A percentile compares a stretch with the other conserved stretches of the same genome.
phyloP scores from a whole-genome alignment of 1,140 invertebrate species.

The Wasmannia auropunctata region DNA sequence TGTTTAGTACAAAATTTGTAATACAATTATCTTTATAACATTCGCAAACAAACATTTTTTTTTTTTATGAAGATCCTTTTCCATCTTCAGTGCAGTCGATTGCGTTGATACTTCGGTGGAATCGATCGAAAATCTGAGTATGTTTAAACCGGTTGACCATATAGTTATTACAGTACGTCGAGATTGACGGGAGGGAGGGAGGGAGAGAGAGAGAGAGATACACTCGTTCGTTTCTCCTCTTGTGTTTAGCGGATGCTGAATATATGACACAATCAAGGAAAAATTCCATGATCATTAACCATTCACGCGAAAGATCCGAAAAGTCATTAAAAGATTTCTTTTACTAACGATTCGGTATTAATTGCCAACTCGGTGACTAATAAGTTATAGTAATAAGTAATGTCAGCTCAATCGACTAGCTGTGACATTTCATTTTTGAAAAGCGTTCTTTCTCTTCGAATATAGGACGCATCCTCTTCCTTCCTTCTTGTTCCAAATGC shows the following conservation, averaged over 20 bases:
- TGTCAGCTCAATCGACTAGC: not conserved
- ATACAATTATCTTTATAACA: not conserved
- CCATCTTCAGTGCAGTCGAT: not conserved
- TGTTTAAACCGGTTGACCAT: slow-evolving; percentile 63
- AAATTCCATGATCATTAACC: slow-evolving; percentile 58
- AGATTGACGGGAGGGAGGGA: not conserved
- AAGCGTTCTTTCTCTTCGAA: not conserved
- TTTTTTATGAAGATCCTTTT: not conserved
- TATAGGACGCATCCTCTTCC: not conserved
- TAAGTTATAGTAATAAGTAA: too few relatives aligned
- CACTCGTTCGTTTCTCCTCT: slow-evolving; percentile 3
- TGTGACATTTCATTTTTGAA: not conserved
- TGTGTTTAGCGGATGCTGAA: slow-evolving; percentile 18
- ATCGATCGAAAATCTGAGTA: slow-evolving; percentile 69
- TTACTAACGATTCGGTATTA: not conserved
- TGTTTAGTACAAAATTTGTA: not conserved
- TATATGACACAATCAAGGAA: slow-evolving; percentile 62
- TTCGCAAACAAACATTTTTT: not conserved
- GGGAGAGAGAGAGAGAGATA: not conserved
- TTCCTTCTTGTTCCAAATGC: too few relatives aligned
- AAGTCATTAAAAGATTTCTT: slow-evolving; percentile 3
- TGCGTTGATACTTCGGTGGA: not conserved
- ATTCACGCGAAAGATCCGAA: slow-evolving; percentile 8
- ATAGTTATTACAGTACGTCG: slow-evolving; percentile 48
- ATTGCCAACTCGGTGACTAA: too few relatives aligned